Evolutionary conservation across 2,888 invertebrate species (phyloP), one percentile per base, ranked within the genome.

Genomic region (Hemaris fuciformis): DNA sequence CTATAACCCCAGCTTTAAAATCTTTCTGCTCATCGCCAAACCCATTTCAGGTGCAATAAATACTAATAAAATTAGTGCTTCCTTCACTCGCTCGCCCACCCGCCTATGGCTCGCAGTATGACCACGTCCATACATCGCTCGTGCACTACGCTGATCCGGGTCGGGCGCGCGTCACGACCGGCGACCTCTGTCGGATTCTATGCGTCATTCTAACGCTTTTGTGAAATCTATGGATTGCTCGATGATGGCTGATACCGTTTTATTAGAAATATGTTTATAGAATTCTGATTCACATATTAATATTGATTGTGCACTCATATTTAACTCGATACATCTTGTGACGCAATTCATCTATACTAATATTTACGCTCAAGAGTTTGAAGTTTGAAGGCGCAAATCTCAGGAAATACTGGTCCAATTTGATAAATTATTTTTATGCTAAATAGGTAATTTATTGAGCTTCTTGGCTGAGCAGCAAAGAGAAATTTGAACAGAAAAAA

Each of bases 101-200:
- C 20, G 1, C 3, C 10, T 18, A 18, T 7, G 27, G 59, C 59
- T 13, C 5, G 45, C 10, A 45, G 13, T 53, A 15, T 6, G 15
- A 48, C 48, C 59, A 18, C 25, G 6, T 13, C 18, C 25, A 20
- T 41, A 58, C 38, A 38, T 38, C 38, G 59, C 20, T 62, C 62
- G 57, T 62, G 57, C 58, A n/a, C 15, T 48, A 46, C 41, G 34
- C 64, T 71, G 68, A 72, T 72, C 74, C 70, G 72, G 75, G 60
- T 60, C 48, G 48, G 70, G 63, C 61, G 63, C 62, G 65, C 67
- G 71, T 72, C 71, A 72, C 69, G 69, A 63, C 6, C 57, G 68
- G 61, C 64, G 72, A 73, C 72, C 71, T 66, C 69, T 69, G 74
- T 70, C 70, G 70, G 67, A 64, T 70, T 69, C 74, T 64, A 59